A percentile compares a stretch with the other conserved stretches of the same genome.
phyloP scores from a whole-genome alignment of 2,113 vertebrate genomes.

The Istiophorus platypterus region DNA sequence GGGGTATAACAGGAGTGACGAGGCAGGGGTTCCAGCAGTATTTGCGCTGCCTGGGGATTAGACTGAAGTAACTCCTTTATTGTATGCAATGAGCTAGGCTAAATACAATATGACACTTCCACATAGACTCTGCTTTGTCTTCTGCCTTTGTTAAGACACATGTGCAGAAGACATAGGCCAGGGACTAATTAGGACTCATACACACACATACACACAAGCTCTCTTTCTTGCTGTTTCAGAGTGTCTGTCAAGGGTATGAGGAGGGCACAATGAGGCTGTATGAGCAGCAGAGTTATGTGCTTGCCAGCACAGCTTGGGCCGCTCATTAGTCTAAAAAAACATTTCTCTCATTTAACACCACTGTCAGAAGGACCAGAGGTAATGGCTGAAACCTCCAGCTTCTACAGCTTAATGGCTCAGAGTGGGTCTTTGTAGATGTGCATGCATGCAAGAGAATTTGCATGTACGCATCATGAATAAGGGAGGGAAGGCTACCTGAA shows the following conservation, averaged over 20 bases:
- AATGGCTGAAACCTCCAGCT: slow-evolving; percentile 42
- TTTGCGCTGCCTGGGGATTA: slow-evolving; percentile 56
- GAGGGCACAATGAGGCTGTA: slow-evolving; percentile 62
- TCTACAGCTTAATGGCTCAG: slow-evolving; percentile 22
- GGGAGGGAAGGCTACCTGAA: background rate
- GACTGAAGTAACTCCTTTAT: slow-evolving; percentile 49
- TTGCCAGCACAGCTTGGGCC: slow-evolving; percentile 51
- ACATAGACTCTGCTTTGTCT: slow-evolving; percentile 40
- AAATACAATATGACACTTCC: slow-evolving; percentile 52
- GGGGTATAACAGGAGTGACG: slow-evolving; percentile 28
- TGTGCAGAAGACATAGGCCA: slow-evolving; percentile 53
- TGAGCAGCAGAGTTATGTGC: slow-evolving; percentile 47
- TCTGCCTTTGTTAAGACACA: slow-evolving; percentile 60
- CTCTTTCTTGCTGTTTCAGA: slow-evolving; percentile 54
- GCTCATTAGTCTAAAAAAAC: slow-evolving; percentile 64
- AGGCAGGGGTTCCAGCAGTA: slow-evolving; percentile 51
- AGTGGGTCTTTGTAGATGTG: background rate
- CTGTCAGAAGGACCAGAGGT: slow-evolving; percentile 46
- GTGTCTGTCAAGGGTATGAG: slow-evolving; percentile 64
- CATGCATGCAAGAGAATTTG: slow-evolving; percentile 2
- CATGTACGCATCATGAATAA: slow-evolving; percentile 20
- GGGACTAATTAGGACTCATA: slow-evolving; percentile 63
- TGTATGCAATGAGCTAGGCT: slow-evolving; percentile 32
- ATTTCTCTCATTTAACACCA: slow-evolving; percentile 52
- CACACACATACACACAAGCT: slow-evolving; percentile 24